Base-by-base conservation (phyloP, 2,797 vertebrate species). In the Cyclopterus lumpus region DNA sequence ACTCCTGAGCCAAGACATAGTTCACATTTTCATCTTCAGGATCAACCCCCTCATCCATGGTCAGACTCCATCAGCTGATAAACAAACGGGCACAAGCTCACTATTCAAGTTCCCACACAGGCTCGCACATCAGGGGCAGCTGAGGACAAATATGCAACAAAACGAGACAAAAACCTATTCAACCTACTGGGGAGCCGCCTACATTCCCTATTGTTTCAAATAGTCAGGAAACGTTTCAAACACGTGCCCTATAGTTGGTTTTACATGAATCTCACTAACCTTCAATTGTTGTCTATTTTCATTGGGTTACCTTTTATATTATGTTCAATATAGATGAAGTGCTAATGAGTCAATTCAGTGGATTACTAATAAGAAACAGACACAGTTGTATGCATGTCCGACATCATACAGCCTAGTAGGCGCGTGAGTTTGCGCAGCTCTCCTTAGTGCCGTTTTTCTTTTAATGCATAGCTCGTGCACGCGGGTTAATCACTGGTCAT, bases 1-100 rank as follows among this genome's bases (percentile, higher is more conserved):
- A 92, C 55, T 94, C 91, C 1, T 85, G 84, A 9, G 51, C 71
- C 24, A 94, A 54, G 10, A 91, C 79, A 3, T 61, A 67, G 22
- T 80, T 82, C 61, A 93, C 67, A 61, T 93, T 86, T 6, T 80
- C 15, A 0, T 81, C 58, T 0, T 80, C 80, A 4, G 79, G 54
- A 42, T 91, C 83, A 3, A 80, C 0, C 2, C 87, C 85, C 0
- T 88, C 80, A 77, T 96, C 94, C 73, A 90, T 93, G 82, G 75
- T 92, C 69, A 86, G 82, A 79, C 90, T 89, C 38, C 62, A 94
- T 79, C 61, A 73, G 89, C 91, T 95, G 30, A 65, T 36, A 40
- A 8, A 75, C 36, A 81, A 58, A 73, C 6, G 48, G 26, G 0
- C 1, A 77, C 28, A 62, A 40, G 16, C 10, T 59, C 1, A 71